Percentiles rank a stretch among this genome's conserved stretches.
Evolutionary conservation across 1,140 invertebrate species (phyloP).

Genomic region (Drosophila biarmipes): DNA sequence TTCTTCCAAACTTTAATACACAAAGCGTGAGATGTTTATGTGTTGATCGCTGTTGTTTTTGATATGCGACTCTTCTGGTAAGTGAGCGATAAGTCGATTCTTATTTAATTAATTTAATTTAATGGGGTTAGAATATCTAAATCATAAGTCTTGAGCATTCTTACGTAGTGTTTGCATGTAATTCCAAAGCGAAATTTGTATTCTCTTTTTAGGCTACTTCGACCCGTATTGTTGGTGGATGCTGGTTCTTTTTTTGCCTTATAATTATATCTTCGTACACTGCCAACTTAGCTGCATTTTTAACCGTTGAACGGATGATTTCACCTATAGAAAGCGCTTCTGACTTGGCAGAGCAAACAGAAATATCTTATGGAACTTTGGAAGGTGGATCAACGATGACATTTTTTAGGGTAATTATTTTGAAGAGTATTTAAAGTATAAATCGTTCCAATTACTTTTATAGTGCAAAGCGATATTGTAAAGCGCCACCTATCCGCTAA

Average conservation of each 20-base stretch:
- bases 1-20: too few species aligned
- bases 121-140: not conserved
- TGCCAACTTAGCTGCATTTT: conserved; percentile 97
- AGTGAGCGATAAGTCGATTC: too few species aligned
- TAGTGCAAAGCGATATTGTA: too few species aligned
- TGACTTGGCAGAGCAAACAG: conserved; percentile 96
- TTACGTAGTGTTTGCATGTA: not conserved
- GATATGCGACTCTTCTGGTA: too few species aligned
- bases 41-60: too few species aligned
- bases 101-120: not conserved
- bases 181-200: not conserved
- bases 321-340: conserved; percentile 98
- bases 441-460: not conserved
- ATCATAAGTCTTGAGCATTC: not conserved
- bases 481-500: too few species aligned
- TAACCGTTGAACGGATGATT: conserved; percentile 98
- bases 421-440: too few species aligned
- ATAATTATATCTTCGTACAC: conserved; percentile 99
- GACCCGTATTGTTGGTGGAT: conserved; percentile 96
- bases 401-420: conserved; percentile 92
- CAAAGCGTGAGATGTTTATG: too few species aligned
- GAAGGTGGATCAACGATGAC: conserved; percentile 98
- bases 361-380: conserved; percentile 97
- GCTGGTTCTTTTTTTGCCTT: conserved; percentile 99
- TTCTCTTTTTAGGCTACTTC: conserved; percentile 91